Percentiles rank a stretch among this genome's conserved stretches.
Conservation (phyloP, 2,888 invertebrate species). For the Drosophila acutilabella region DNA sequence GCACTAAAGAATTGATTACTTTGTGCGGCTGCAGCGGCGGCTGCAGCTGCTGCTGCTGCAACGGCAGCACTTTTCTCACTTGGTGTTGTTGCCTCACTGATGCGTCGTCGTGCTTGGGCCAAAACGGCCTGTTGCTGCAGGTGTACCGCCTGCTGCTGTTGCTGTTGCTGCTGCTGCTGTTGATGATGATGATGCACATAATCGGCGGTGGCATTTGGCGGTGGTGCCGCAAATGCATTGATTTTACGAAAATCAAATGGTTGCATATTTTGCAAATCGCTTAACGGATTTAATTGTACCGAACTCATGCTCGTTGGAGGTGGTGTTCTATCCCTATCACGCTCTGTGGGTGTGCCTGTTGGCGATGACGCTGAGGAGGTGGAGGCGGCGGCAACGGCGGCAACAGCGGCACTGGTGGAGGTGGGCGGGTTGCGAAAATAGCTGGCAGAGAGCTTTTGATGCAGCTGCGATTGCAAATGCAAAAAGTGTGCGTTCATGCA, state of each 20-base stretch:
- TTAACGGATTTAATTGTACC: constrained; percentile 89
- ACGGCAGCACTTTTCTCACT: constrained; percentile 81
- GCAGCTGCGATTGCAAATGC: constrained; percentile 84
- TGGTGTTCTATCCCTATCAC: constrained; percentile 11
- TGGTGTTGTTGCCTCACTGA: constrained; percentile 85
- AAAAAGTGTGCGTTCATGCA: constrained; percentile 85
- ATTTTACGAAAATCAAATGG: constrained; percentile 96
- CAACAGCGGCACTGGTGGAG: constrained; percentile 22
- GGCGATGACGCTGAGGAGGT: constrained; percentile 30
- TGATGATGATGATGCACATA: constrained; percentile 82
- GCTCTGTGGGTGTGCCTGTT: constrained; percentile 11
- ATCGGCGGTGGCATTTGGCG: constrained; percentile 65
- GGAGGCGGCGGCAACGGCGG: constrained; percentile 22
- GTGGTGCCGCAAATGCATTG: constrained; percentile 85
- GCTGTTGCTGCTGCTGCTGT: constrained; percentile 59
- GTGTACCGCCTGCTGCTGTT: constrained; percentile 64
- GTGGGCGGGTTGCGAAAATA: constrained; percentile 83
- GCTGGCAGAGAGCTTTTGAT: constrained; percentile 84
- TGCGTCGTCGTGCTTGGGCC: constrained; percentile 86
- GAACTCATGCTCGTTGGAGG: constrained; percentile 47
- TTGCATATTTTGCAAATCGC: constrained; percentile 97
- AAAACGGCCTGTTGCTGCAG: constrained; percentile 79
- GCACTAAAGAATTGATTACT: constrained; percentile 88
- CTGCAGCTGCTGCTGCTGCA: constrained; percentile 70
- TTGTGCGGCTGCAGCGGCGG: constrained; percentile 75